A percentile compares a stretch with the other conserved stretches of the same genome.
phyloP scores from a whole-genome alignment of 2,888 invertebrate species.

The Drosophila prostipennis region DNA sequence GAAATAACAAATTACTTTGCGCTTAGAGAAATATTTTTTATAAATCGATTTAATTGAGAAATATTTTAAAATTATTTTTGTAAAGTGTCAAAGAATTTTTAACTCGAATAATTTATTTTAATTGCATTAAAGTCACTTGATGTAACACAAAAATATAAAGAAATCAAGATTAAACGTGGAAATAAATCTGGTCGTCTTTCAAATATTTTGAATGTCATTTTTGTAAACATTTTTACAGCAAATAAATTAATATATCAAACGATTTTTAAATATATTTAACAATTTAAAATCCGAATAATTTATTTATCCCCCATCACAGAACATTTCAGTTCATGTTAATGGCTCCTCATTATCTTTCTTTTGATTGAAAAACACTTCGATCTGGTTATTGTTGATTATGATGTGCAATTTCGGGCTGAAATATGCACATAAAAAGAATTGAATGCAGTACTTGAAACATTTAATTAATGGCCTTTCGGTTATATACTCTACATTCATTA shows the following conservation, averaged over 20 bases:
- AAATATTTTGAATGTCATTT: background rate
- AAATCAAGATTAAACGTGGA: background rate
- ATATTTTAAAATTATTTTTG: background rate
- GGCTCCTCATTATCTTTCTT: slow-evolving; percentile 26
- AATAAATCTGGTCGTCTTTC: too few species aligned
- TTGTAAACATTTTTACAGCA: background rate
- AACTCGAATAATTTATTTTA: background rate
- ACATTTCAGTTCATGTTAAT: slow-evolving; percentile 14
- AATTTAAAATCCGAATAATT: background rate
- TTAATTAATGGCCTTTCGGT: slow-evolving; percentile 71
- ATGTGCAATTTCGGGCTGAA: slow-evolving; percentile 25
- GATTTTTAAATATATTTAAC: background rate
- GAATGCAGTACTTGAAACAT: slow-evolving; percentile 30
- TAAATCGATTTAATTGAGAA: background rate
- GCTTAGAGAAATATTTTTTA: background rate
- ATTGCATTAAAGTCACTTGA: background rate
- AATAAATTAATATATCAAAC: too few species aligned
- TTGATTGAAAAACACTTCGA: slow-evolving; percentile 28
- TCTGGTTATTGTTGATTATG: slow-evolving; percentile 40
- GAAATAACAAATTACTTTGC: background rate
- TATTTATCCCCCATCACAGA: slow-evolving; percentile 8
- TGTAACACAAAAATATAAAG: background rate
- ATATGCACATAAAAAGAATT: background rate
- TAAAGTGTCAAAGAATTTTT: background rate
- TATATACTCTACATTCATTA: slow-evolving; percentile 54